phyloP scores from a whole-genome alignment of 2,113 vertebrate genomes.

The Ailuropoda melanoleuca region DNA sequence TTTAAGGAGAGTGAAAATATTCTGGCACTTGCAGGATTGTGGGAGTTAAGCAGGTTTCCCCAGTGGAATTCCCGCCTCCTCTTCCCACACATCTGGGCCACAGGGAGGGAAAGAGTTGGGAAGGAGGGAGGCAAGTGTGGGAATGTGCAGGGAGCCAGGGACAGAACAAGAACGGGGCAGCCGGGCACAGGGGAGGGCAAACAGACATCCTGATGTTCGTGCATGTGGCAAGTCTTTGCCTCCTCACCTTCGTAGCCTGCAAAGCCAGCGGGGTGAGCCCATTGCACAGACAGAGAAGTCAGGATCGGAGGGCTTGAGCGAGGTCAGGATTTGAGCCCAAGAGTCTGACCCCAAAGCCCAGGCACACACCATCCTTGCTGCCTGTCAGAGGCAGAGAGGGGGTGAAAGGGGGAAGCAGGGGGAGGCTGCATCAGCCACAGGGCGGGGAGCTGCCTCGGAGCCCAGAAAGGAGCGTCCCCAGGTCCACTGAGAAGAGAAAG shows the following conservation, averaged over 20 bases:
- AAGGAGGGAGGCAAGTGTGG: neutral
- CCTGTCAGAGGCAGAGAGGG: neutral
- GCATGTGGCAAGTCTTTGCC: neutral
- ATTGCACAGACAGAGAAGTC: fast-evolving
- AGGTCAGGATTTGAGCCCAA: neutral
- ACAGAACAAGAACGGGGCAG: neutral
- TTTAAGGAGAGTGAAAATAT: conserved; percentile 61
- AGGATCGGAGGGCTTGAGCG: neutral
- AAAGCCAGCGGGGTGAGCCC: neutral
- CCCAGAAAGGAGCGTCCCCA: neutral
- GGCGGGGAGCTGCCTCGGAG: neutral
- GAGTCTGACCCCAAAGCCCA: neutral
- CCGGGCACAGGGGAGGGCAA: neutral
- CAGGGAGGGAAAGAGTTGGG: neutral
- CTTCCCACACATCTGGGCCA: conserved; percentile 13
- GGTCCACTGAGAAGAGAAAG: neutral
- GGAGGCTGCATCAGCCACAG: neutral
- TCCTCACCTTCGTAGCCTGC: neutral
- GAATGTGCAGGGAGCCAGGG: neutral
- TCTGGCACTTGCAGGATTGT: conserved; percentile 66
- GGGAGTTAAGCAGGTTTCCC: conserved; percentile 65
- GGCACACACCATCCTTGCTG: neutral
- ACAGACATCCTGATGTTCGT: neutral
- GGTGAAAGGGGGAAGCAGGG: neutral
- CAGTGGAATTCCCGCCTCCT: conserved; percentile 65